Conservation (phyloP, 2,113 vertebrate species). For the Xiphophorus couchianus region DNA sequence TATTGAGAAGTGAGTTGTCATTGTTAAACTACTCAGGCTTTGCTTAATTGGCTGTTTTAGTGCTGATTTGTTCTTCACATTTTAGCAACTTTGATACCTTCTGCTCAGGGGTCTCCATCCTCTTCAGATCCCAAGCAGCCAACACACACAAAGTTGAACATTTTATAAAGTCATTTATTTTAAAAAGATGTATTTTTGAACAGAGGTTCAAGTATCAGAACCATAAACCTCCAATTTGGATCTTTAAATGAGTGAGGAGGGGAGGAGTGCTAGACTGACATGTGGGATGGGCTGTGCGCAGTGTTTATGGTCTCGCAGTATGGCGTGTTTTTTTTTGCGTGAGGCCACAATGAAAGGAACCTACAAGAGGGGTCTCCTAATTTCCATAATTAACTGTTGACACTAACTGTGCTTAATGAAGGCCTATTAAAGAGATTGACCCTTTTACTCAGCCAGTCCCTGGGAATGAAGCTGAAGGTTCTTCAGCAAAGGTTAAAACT, state of each 20-base stretch:
- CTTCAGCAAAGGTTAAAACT: slow-evolving; percentile 76
- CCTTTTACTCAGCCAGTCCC: slow-evolving; percentile 70
- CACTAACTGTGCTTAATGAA: slow-evolving; percentile 82
- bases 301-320: slow-evolving; percentile 41
- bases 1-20: too few relatives aligned
- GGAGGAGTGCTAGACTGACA: slow-evolving; percentile 57
- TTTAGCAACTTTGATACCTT: background rate
- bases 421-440: slow-evolving; percentile 76
- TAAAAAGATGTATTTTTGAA: too few relatives aligned
- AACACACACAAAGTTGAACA: too few relatives aligned
- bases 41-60: too few relatives aligned
- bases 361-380: slow-evolving; percentile 70
- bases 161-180: too few relatives aligned
- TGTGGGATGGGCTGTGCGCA: slow-evolving; percentile 36
- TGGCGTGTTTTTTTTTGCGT: slow-evolving; percentile 48
- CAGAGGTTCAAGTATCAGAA: slow-evolving; percentile 63
- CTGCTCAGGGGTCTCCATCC: slow-evolving; percentile 62
- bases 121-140: too few relatives aligned
- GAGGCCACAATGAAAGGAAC: slow-evolving; percentile 63
- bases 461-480: slow-evolving; percentile 76
- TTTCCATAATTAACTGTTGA: slow-evolving; percentile 85
- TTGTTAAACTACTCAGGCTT: too few relatives aligned
- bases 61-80: background rate
- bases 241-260: slow-evolving; percentile 63
- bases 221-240: slow-evolving; percentile 62